A percentile compares a stretch with the other conserved stretches of the same genome.
Conservation (phyloP, 1,140 invertebrate genomes). For the Leptopilina boulardi region DNA sequence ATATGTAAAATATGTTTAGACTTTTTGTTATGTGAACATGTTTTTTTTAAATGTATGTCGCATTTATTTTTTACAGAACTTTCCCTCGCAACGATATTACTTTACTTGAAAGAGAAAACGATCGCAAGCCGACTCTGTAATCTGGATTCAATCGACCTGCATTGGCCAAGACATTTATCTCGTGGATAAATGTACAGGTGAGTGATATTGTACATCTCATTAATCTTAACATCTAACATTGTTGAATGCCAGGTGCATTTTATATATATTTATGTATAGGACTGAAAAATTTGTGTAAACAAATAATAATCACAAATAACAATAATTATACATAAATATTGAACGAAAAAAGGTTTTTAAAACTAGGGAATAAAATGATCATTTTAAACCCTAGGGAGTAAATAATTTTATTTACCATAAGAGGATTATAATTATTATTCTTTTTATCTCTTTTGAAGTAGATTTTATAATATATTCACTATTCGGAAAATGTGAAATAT, state of each 20-base stretch:
- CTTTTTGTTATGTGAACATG: constrained; percentile 5
- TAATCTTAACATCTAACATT: constrained; percentile 13
- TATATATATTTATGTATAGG: no score
- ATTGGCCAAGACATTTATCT: constrained; percentile 6
- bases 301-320: no score
- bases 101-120: constrained; percentile 10
- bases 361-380: no score
- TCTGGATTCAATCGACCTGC: constrained; percentile 13
- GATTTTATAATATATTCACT: no score
- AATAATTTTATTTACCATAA: no score
- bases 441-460: neutral
- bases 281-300: no score
- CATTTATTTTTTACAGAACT: constrained; percentile 35
- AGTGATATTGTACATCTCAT: constrained; percentile 15
- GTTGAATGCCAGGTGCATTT: neutral
- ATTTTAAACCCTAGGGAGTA: no score
- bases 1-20: no score
- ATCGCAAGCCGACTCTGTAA: neutral
- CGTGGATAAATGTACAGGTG: constrained; percentile 7
- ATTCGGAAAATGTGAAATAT: no score
- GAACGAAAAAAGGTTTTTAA: no score
- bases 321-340: no score
- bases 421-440: no score
- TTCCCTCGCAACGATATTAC: constrained; percentile 19
- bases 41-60: constrained; percentile 34